A percentile compares a stretch with the other conserved stretches of the same genome.
Evolutionary conservation across 2,888 invertebrate genomes (phyloP).

Genomic region (Saturnia pavonia): DNA sequence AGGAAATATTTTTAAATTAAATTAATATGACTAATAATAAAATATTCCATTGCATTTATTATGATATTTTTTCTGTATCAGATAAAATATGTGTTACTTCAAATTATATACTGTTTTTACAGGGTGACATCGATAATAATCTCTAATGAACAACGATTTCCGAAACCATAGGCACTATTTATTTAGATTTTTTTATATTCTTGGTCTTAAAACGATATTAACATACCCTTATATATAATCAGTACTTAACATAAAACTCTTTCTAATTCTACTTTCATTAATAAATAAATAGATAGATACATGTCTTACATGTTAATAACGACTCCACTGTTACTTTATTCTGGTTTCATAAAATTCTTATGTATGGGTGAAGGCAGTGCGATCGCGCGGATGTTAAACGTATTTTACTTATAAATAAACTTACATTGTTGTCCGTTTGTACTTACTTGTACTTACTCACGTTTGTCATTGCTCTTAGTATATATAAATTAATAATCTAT

Average conservation of each 20-base stretch:
- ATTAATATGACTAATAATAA: too few species aligned
- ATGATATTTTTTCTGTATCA: too few species aligned
- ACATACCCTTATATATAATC: too few species aligned
- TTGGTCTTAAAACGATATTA: too few species aligned
- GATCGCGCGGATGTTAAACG: slow-evolving; percentile 62
- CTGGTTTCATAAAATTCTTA: slow-evolving; percentile 77
- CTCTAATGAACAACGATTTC: too few species aligned
- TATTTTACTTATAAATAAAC: slow-evolving; percentile 70
- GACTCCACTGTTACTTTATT: slow-evolving; percentile 46
- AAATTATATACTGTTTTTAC: too few species aligned
- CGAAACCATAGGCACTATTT: too few species aligned
- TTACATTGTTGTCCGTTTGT: slow-evolving; percentile 58
- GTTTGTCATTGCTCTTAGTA: slow-evolving; percentile 21
- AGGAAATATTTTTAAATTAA: too few species aligned
- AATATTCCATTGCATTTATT: too few species aligned
- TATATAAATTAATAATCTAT: neutral
- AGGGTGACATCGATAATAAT: too few species aligned
- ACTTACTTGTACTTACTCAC: slow-evolving; percentile 20
- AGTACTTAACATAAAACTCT: neutral
- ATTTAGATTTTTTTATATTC: too few species aligned
- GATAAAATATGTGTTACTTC: too few species aligned
- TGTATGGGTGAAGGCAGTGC: slow-evolving; percentile 69
- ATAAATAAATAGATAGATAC: neutral
- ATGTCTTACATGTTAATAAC: slow-evolving; percentile 14
- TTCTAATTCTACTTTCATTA: neutral